Conservation (phyloP, 2,888 invertebrate genomes). For the Phalangium opilio region DNA sequence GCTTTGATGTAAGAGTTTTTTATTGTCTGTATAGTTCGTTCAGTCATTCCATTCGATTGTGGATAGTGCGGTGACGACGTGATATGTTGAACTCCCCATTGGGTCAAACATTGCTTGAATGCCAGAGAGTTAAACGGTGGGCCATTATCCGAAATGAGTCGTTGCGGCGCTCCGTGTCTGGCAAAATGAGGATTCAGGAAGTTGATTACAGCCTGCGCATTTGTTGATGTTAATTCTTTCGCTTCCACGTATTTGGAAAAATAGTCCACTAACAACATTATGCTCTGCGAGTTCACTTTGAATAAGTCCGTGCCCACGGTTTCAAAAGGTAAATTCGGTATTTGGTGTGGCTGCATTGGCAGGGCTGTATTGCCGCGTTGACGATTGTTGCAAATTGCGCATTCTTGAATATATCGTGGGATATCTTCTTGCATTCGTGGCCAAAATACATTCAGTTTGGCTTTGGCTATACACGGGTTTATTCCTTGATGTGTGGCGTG, state of each 20-base stretch:
- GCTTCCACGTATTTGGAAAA: slow-evolving; percentile 5
- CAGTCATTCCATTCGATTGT: slow-evolving; percentile 1
- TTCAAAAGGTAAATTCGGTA: slow-evolving; percentile 3
- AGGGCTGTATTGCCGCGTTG: slow-evolving; percentile 1
- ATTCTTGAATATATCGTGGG: background rate
- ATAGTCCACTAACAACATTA: slow-evolving; percentile 4
- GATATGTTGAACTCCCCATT: slow-evolving; percentile 1
- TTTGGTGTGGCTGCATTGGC: background rate
- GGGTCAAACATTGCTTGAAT: background rate
- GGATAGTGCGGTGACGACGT: slow-evolving; percentile 1
- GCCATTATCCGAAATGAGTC: background rate
- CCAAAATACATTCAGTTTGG: slow-evolving; percentile 3
- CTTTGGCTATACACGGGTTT: slow-evolving; percentile 4
- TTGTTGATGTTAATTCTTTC: background rate
- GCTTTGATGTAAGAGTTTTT: too few species aligned
- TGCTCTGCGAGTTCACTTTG: background rate
- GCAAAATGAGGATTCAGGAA: slow-evolving; percentile 4
- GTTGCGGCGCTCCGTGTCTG: background rate
- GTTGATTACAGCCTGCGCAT: slow-evolving; percentile 3
- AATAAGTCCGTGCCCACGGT: slow-evolving; percentile 1
- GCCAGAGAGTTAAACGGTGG: slow-evolving; percentile 2
- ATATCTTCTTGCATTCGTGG: slow-evolving; percentile 1
- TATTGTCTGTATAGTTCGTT: too few species aligned
- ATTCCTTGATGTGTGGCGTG: slow-evolving; percentile 4
- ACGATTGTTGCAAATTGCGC: slow-evolving; percentile 1